Base-by-base conservation (phyloP, 64 coral and sea anemone species). In the Trachythela sp. region DNA sequence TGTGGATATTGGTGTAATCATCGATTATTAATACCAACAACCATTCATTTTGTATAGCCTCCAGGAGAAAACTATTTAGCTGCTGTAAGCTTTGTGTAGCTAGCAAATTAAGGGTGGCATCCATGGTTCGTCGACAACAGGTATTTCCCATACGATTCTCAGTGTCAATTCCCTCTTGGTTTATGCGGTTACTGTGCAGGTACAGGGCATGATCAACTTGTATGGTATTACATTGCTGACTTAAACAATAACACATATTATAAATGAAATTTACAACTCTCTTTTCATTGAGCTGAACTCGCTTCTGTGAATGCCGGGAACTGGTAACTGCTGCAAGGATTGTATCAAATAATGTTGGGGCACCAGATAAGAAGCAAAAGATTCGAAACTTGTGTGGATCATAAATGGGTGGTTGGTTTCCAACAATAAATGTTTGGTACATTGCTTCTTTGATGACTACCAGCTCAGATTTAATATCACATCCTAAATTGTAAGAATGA, bases 111-210 rank as follows among this genome's bases (percentile, higher is more conserved):
- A 68, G 59, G 30, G 7, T 22, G 18, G 6, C 18, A 68, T 68
- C 18, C 18, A 68, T 6, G 20, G 91, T 92, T 84, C 77, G 77
- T 67, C 87, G 56, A 6, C 68, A 52, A 54, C 87, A 92, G 13
- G 87, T 29, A 3, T 86, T 48, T 22, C 89, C 58, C 59, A 91
- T 54, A 34, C 48, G 86, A n/a, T 86, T 45, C 51, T 91, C 9
- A 3, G 93, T 91, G 15, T 92, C 90, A 22, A 90, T 77, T 0
- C 90, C 90, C 31, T 95, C 94, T 89, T 95, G 87, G 86, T 88
- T 95, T 13, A 92, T 17, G 24, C 84, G 50, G n/a, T 38, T 68
- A 54, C 89, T 88, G 38, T 86, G 87, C 0, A 91, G 50, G 56
- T 84, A 88, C 0, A 94, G 11, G 3, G 51, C 67, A 84, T 93